Conservation (phyloP, 2,888 invertebrate species). For the Parthenolecanium corni region DNA sequence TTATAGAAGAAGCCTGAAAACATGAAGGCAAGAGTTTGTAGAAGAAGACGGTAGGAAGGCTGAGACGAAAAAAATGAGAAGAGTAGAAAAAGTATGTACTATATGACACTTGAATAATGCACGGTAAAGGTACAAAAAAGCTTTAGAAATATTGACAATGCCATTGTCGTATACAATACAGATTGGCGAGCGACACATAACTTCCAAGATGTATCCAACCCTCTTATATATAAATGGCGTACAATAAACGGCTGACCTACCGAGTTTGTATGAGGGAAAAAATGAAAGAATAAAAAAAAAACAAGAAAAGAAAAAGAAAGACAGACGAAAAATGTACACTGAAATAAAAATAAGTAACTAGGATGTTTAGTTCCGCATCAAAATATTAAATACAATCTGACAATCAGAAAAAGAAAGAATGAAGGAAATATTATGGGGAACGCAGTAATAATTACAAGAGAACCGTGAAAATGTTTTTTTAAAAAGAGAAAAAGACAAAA, state of each 20-base stretch:
- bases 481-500: background rate
- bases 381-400: slow-evolving; percentile 18
- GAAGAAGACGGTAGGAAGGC: too few relatives aligned
- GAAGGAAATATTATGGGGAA: background rate
- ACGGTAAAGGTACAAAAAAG: slow-evolving; percentile 7
- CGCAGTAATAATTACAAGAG: slow-evolving; percentile 6
- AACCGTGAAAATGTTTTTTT: slow-evolving; percentile 17
- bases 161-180: slow-evolving; percentile 18
- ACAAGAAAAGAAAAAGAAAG: background rate
- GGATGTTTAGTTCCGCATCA: slow-evolving; percentile 23
- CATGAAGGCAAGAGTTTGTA: too few relatives aligned
- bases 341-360: slow-evolving; percentile 11
- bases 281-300: background rate
- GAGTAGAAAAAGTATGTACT: background rate
- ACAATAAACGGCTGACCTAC: background rate
- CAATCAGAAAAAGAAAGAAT: background rate
- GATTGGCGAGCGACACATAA: slow-evolving; percentile 25
- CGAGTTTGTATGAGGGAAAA: background rate
- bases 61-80: background rate
- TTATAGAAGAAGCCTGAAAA: too few relatives aligned
- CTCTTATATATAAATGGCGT: slow-evolving; percentile 1
- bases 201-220: slow-evolving; percentile 16
- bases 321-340: background rate
- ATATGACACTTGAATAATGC: slow-evolving; percentile 19
- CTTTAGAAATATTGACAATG: slow-evolving; percentile 26